A percentile compares a stretch with the other conserved stretches of the same genome.
Conservation (phyloP, 2,113 vertebrate species). For the Scopus umbretta region DNA sequence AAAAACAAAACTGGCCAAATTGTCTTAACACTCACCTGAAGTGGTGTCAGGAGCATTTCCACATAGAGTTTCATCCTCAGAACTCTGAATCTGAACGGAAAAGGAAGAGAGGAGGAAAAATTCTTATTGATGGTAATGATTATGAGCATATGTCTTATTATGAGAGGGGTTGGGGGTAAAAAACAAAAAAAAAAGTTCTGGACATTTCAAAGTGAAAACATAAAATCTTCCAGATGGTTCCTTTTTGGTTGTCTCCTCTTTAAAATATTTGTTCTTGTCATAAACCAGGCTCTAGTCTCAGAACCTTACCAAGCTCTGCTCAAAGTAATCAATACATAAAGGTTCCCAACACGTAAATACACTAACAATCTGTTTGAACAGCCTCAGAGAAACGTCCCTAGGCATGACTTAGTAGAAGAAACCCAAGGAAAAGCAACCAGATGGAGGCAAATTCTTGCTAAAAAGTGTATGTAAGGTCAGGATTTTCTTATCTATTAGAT, state of each 20-base stretch:
- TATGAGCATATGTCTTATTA: neutral
- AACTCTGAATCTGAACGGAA: conserved; percentile 65
- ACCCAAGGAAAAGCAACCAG: neutral
- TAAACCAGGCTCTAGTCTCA: neutral
- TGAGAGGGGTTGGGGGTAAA: neutral
- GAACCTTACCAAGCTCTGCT: neutral
- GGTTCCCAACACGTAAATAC: neutral
- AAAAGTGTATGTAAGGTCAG: neutral
- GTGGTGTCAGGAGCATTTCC: conserved; percentile 15
- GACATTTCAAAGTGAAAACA: neutral
- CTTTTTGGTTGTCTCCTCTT: neutral
- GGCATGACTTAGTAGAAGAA: neutral
- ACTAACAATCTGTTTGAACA: neutral
- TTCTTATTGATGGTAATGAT: neutral
- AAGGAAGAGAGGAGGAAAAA: neutral
- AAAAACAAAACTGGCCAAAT: neutral
- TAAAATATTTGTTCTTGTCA: neutral
- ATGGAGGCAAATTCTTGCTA: neutral
- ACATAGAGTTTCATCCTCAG: conserved; percentile 58
- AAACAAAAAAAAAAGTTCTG: neutral
- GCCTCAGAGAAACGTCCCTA: neutral
- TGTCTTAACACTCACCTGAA: conserved; percentile 21
- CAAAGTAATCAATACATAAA: neutral
- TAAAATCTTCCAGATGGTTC: neutral
- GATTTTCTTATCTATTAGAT: neutral